phyloP scores from a whole-genome alignment of 2,888 invertebrate genomes.

The Rotaria macrura region DNA sequence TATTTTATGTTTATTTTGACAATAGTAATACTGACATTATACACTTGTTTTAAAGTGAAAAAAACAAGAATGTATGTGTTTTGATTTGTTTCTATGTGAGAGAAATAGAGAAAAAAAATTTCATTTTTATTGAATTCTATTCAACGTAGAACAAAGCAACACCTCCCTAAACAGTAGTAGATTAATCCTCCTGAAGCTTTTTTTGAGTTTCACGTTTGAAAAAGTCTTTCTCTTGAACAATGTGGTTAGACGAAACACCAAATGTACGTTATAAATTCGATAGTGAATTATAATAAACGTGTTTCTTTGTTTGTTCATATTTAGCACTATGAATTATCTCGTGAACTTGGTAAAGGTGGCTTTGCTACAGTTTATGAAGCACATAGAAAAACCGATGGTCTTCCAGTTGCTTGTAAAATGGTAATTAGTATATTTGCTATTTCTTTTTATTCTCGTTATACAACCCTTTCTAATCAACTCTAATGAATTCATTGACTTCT shows the following conservation, averaged over 20 bases:
- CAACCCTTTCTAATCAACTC: too few species aligned
- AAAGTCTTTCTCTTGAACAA: background rate
- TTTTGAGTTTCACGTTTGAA: background rate
- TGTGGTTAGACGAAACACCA: background rate
- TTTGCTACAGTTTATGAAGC: conserved; percentile 1
- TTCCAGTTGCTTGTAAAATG: background rate
- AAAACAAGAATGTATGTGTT: background rate
- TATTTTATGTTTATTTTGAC: background rate
- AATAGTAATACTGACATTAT: background rate
- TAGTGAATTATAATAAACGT: too few species aligned
- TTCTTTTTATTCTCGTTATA: background rate
- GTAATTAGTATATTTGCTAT: background rate
- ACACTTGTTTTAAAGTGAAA: background rate
- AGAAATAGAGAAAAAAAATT: background rate
- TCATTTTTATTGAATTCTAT: background rate
- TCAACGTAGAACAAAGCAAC: background rate
- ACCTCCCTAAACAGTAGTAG: background rate
- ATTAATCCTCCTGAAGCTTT: background rate
- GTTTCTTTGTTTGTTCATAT: too few species aligned
- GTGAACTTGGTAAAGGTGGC: conserved; percentile 11
- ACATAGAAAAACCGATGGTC: background rate
- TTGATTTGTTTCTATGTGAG: background rate
- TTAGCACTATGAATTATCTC: background rate
- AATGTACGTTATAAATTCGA: background rate
- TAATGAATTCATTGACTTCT: too few species aligned